phyloP scores from a whole-genome alignment of 2,888 invertebrate genomes.

The Agonopterix subpropinquella region DNA sequence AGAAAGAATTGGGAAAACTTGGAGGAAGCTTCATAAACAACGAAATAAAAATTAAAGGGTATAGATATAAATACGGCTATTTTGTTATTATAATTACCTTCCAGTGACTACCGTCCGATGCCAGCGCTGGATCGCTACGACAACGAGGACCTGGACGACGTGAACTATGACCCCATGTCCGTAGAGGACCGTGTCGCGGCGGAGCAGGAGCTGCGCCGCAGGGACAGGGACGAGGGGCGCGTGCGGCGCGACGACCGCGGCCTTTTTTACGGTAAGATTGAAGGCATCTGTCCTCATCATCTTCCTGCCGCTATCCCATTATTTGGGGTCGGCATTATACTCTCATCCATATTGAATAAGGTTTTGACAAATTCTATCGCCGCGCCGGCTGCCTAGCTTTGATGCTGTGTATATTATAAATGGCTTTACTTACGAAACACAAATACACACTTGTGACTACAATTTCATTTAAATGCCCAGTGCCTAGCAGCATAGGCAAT shows the following conservation, averaged over 20 bases:
- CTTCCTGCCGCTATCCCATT: no score
- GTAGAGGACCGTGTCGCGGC: constrained; percentile 91
- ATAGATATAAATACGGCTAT: neutral
- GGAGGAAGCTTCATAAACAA: no score
- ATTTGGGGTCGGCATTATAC: no score
- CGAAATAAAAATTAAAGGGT: no score
- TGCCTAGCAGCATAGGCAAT: no score
- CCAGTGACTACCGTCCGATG: constrained; percentile 96
- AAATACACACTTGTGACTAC: no score
- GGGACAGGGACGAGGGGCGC: constrained; percentile 90
- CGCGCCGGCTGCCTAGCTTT: neutral
- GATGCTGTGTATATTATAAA: no score
- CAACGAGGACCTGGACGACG: constrained; percentile 86
- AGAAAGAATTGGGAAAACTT: no score
- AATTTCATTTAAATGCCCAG: no score
- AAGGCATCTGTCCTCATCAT: neutral
- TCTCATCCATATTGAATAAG: no score
- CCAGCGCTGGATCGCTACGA: constrained; percentile 97
- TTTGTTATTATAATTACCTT: neutral
- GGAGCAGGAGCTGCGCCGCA: constrained; percentile 89
- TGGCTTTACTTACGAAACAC: no score
- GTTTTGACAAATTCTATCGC: no score
- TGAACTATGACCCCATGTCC: constrained; percentile 91
- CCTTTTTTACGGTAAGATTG: constrained; percentile 84
- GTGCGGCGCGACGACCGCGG: constrained; percentile 86